phyloP scores from a whole-genome alignment of 2,113 vertebrate species.

The Columba livia region DNA sequence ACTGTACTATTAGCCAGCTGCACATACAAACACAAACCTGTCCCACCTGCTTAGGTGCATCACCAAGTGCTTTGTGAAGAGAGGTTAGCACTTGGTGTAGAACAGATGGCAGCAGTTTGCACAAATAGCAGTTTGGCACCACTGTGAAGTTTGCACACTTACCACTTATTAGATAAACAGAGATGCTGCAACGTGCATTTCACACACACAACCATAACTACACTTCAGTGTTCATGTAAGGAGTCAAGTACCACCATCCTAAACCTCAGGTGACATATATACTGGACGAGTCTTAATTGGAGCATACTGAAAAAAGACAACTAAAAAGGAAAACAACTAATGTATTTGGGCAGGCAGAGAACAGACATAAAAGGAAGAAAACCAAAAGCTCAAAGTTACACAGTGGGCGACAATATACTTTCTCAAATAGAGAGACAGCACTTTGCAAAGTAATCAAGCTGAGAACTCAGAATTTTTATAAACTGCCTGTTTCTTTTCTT shows the following conservation, averaged over 20 bases:
- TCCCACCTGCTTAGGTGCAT: not conserved
- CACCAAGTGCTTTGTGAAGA: not conserved
- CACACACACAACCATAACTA: not conserved
- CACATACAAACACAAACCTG: fast-evolving
- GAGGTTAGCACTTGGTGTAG: not conserved
- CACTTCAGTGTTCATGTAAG: not conserved
- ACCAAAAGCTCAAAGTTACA: not conserved
- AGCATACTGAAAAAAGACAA: not conserved
- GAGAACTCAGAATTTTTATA: not conserved
- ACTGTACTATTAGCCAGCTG: not conserved
- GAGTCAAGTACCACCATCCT: not conserved
- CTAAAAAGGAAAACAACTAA: not conserved
- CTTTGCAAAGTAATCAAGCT: not conserved
- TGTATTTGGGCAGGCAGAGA: not conserved
- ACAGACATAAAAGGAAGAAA: not conserved
- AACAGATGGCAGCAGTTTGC: not conserved
- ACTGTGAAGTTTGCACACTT: not conserved
- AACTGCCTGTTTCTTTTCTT: not conserved
- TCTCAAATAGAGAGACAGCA: not conserved
- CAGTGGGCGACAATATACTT: not conserved
- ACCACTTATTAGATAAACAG: not conserved
- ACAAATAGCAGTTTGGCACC: not conserved
- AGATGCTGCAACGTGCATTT: not conserved
- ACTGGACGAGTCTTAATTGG: not conserved
- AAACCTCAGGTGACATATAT: not conserved